Conservation (phyloP, 2,113 vertebrate species). For the Nettapus auritus region DNA sequence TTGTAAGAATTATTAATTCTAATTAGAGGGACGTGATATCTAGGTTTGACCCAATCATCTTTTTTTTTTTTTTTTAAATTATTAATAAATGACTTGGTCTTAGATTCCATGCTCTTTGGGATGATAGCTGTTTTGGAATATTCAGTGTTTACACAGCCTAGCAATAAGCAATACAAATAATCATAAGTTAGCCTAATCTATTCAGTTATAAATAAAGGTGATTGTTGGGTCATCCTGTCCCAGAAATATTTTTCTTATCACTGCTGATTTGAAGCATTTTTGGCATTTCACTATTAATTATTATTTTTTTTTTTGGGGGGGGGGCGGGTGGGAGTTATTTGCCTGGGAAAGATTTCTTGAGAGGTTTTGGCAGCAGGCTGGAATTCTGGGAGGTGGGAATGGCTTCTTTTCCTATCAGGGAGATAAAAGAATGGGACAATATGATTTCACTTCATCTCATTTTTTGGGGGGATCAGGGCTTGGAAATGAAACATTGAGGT, state of each 20-base stretch:
- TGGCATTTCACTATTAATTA: neutral
- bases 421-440: neutral
- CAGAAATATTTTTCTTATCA: neutral
- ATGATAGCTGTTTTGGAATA: neutral
- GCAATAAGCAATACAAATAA: neutral
- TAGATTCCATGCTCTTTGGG: neutral
- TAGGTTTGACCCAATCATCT: neutral
- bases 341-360: neutral
- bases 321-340: neutral
- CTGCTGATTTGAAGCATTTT: constrained; percentile 1
- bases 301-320: neutral
- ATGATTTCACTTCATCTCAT: neutral
- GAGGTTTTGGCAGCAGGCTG: neutral
- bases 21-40: accelerated
- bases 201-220: neutral
- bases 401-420: neutral
- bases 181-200: neutral
- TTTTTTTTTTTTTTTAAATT: neutral
- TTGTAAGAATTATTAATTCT: neutral
- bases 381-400: neutral
- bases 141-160: neutral
- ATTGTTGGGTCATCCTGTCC: constrained; percentile 13
- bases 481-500: neutral
- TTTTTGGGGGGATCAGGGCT: neutral
- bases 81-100: too few species aligned